These are phyloP conservation scores for Cydia pomonella DNA, from an alignment of 1,140 invertebrate genomes.

Conservation along the genomic window DNA sequence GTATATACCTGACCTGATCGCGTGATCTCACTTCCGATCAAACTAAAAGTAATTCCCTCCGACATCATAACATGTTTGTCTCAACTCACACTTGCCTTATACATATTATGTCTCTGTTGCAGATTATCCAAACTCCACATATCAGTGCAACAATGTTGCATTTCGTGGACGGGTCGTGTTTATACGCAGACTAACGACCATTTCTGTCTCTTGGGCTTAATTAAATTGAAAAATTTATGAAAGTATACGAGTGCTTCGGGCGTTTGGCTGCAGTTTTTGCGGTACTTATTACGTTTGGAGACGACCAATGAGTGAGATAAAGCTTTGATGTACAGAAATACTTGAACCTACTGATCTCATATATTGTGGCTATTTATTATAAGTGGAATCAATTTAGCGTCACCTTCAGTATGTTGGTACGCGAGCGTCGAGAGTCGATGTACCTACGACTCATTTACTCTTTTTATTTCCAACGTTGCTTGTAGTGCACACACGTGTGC, in stretches of 20 bases:
- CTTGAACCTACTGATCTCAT: slow-evolving; percentile 1
- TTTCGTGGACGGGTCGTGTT: slow-evolving; percentile 42
- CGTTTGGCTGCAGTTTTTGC: slow-evolving; percentile 36
- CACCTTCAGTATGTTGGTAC: background rate
- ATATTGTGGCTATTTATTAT: slow-evolving; percentile 1
- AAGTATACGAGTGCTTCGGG: slow-evolving; percentile 35
- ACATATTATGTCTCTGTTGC: slow-evolving; percentile 6
- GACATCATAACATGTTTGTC: slow-evolving; percentile 13
- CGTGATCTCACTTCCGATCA: background rate
- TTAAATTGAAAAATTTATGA: slow-evolving; percentile 68
- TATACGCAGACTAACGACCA: slow-evolving; percentile 41
- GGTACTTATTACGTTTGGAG: slow-evolving; percentile 10
- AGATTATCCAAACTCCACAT: slow-evolving; percentile 34
- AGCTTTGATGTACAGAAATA: slow-evolving; percentile 19
- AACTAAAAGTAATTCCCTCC: background rate
- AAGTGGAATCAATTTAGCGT: slow-evolving; percentile 2
- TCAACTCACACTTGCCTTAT: slow-evolving; percentile 20
- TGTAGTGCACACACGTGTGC: background rate
- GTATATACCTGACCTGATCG: background rate
- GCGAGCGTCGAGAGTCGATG: background rate
- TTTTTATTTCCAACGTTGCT: background rate
- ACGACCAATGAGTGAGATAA: background rate
- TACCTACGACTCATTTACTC: background rate
- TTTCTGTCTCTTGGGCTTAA: slow-evolving; percentile 54
- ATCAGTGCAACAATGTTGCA: slow-evolving; percentile 53